These are phyloP conservation scores for Paramormyrops hopkinsi DNA, from an alignment of 2,797 vertebrate species.

Conservation along the genomic window DNA sequence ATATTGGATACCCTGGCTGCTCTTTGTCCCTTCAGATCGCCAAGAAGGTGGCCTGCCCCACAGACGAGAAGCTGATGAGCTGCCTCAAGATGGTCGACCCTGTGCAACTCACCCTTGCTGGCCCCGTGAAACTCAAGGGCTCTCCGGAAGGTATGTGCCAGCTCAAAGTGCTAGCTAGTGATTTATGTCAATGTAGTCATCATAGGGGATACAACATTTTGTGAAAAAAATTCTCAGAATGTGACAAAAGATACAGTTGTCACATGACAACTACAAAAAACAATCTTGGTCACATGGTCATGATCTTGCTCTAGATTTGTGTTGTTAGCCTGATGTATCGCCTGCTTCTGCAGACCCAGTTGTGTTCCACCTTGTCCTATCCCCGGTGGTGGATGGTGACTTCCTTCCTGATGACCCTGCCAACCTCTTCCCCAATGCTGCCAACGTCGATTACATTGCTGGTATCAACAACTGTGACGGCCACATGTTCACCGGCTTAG, in stretches of 20 bases:
- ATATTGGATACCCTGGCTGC: not conserved
- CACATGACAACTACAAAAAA: not conserved
- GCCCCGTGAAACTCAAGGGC: slow-evolving; percentile 40
- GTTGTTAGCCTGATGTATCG: not conserved
- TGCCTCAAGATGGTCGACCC: slow-evolving; percentile 74
- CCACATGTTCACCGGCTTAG: slow-evolving; percentile 70
- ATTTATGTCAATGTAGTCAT: not conserved
- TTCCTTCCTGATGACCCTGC: slow-evolving; percentile 74
- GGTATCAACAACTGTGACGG: slow-evolving; percentile 88
- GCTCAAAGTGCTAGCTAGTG: not conserved
- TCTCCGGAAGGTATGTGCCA: slow-evolving; percentile 48
- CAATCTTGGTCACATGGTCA: not conserved
- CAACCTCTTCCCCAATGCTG: slow-evolving; percentile 73
- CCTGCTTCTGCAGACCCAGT: slow-evolving; percentile 57
- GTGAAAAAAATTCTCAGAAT: not conserved
- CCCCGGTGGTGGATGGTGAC: slow-evolving; percentile 79
- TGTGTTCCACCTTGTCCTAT: slow-evolving; percentile 60
- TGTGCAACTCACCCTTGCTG: slow-evolving; percentile 63
- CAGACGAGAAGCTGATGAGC: slow-evolving; percentile 55
- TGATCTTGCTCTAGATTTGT: not conserved
- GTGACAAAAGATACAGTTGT: not conserved
- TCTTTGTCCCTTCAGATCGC: slow-evolving; percentile 58
- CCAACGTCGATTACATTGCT: slow-evolving; percentile 73
- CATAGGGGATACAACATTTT: not conserved
- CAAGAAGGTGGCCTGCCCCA: slow-evolving; percentile 69